Conservation (phyloP, 2,113 vertebrate genomes). For the Colistium nudipinnis region DNA sequence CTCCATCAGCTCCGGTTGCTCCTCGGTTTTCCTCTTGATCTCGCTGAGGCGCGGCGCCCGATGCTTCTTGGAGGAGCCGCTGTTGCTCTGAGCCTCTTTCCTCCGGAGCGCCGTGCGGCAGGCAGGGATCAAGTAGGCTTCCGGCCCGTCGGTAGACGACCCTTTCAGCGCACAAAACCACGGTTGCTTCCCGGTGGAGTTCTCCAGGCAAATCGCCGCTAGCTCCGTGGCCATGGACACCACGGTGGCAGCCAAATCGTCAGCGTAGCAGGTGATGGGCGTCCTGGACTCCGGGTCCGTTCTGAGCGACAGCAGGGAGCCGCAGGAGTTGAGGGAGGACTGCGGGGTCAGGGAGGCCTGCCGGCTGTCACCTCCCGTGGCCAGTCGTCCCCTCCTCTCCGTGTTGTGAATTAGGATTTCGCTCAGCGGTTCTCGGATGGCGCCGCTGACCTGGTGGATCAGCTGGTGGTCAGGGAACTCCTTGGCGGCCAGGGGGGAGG, state of each 20-base stretch:
- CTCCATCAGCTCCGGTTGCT: slow-evolving; percentile 97
- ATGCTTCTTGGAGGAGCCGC: slow-evolving; percentile 86
- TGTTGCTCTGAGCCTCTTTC: slow-evolving; percentile 84
- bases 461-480: slow-evolving; percentile 67
- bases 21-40: slow-evolving; percentile 97
- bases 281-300: slow-evolving; percentile 82
- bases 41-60: slow-evolving; percentile 94
- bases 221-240: slow-evolving; percentile 99
- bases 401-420: slow-evolving; percentile 60
- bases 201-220: slow-evolving; percentile 96
- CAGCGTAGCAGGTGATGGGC: slow-evolving; percentile 91
- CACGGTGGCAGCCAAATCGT: slow-evolving; percentile 93
- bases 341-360: slow-evolving; percentile 78
- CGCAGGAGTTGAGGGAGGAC: slow-evolving; percentile 77
- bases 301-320: slow-evolving; percentile 74
- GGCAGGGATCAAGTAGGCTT: slow-evolving; percentile 85
- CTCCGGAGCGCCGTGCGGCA: slow-evolving; percentile 84
- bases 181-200: slow-evolving; percentile 94
- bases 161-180: slow-evolving; percentile 96
- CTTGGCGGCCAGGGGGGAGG: slow-evolving; percentile 35
- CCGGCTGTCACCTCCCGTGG: slow-evolving; percentile 75
- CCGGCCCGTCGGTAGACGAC: slow-evolving; percentile 70
- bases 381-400: slow-evolving; percentile 62
- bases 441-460: slow-evolving; percentile 48
- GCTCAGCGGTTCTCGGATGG: slow-evolving; percentile 64